A percentile compares a stretch with the other conserved stretches of the same genome.
Evolutionary conservation across 2,797 vertebrate genomes (phyloP).

Genomic region (Antrozous pallidus): DNA sequence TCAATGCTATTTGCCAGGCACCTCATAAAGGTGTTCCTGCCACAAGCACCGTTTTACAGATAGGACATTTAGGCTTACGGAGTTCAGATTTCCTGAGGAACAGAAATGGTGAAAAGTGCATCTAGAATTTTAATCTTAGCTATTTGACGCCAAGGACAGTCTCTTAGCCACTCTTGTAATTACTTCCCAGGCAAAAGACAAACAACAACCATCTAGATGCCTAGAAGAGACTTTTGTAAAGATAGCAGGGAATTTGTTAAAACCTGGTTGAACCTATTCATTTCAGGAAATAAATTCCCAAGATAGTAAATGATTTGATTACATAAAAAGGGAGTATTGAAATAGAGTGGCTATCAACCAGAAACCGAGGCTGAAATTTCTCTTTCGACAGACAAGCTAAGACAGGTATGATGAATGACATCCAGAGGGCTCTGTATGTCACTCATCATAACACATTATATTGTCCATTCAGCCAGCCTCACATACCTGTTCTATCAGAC

Average conservation of each 20-base stretch:
- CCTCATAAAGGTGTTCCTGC: background rate
- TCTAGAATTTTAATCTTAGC: background rate
- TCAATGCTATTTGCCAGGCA: background rate
- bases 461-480: background rate
- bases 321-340: background rate
- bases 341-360: background rate
- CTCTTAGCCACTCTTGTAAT: background rate
- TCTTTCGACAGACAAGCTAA: background rate
- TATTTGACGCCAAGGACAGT: background rate
- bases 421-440: accelerated
- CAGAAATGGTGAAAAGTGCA: background rate
- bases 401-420: too few relatives aligned
- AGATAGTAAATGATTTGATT: background rate
- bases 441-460: background rate
- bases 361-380: background rate
- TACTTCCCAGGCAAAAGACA: background rate
- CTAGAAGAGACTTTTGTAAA: background rate
- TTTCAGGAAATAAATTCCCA: background rate
- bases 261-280: background rate
- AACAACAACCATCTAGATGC: background rate
- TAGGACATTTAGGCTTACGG: background rate
- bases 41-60: background rate
- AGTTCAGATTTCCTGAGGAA: background rate
- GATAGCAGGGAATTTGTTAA: background rate
- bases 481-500: background rate